A percentile compares a stretch with the other conserved stretches of the same genome.
These are phyloP conservation scores for Carettochelys insculpta DNA, from an alignment of 2,113 vertebrate genomes.

Conservation along the genomic window DNA sequence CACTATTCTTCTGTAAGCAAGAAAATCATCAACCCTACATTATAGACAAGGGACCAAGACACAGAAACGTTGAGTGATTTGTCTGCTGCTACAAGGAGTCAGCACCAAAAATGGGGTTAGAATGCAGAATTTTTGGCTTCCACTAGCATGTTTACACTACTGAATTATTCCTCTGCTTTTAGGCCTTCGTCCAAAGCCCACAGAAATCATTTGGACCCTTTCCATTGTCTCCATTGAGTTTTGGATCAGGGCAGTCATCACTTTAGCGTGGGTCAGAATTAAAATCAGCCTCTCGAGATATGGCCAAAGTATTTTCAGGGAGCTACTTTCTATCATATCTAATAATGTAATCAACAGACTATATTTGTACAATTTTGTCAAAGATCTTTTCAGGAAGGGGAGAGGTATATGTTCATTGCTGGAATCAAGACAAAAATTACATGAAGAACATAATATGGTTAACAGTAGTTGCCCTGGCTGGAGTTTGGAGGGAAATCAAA, in stretches of 20 bases:
- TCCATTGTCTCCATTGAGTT: slow-evolving; percentile 62
- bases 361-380: slow-evolving; percentile 45
- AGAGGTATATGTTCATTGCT: slow-evolving; percentile 22
- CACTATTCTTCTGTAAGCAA: slow-evolving; percentile 27
- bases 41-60: slow-evolving; percentile 14
- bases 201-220: slow-evolving; percentile 67
- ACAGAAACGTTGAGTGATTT: neutral
- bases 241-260: slow-evolving; percentile 73
- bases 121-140: neutral
- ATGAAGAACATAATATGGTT: slow-evolving; percentile 54
- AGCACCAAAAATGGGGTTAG: slow-evolving; percentile 50
- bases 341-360: slow-evolving; percentile 57
- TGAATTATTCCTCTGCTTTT: slow-evolving; percentile 67
- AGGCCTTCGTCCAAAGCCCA: slow-evolving; percentile 67
- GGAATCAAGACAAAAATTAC: slow-evolving; percentile 52
- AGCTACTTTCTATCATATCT: neutral
- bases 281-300: slow-evolving; percentile 72
- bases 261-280: slow-evolving; percentile 75
- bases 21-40: neutral
- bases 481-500: slow-evolving; percentile 70
- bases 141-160: slow-evolving; percentile 57
- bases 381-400: neutral
- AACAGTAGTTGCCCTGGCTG: slow-evolving; percentile 57
- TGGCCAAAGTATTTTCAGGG: slow-evolving; percentile 45
- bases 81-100: slow-evolving; percentile 14